These are phyloP conservation scores for Pseudolaguvia tuberculata DNA, from an alignment of 2,113 vertebrate species.

Conservation along the genomic window DNA sequence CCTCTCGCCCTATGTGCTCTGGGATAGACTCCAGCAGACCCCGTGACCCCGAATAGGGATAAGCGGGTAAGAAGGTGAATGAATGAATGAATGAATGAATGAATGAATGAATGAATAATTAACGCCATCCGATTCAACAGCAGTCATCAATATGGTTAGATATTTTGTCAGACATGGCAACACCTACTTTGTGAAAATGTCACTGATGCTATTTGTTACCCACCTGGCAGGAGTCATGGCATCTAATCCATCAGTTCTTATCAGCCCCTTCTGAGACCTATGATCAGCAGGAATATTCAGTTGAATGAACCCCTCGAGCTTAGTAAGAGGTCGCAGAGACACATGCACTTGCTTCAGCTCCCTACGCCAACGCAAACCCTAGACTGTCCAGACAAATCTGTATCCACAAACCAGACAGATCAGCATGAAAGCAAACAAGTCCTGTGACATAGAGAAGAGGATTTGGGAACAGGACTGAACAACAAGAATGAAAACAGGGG, in stretches of 20 bases:
- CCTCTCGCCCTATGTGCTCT: too few species aligned
- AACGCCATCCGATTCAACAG: not conserved
- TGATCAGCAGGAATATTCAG: conserved; percentile 3
- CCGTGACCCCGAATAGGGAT: too few species aligned
- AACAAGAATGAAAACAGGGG: not conserved
- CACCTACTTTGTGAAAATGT: not conserved
- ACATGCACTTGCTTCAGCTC: not conserved
- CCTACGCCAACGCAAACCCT: not conserved
- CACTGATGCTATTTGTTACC: not conserved
- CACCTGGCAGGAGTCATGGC: conserved; percentile 16
- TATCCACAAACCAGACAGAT: not conserved
- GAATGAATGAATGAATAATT: too few species aligned
- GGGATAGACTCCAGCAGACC: too few species aligned
- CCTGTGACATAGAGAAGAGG: not conserved
- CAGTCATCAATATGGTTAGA: not conserved
- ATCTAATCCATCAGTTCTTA: not conserved
- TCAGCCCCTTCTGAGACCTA: not conserved
- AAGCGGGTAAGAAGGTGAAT: too few species aligned
- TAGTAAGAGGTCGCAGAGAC: not conserved
- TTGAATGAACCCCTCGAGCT: not conserved
- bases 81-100: too few species aligned
- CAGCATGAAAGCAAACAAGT: conserved; percentile 4
- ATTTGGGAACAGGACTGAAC: not conserved
- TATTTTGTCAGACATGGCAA: not conserved
- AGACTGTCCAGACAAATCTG: conserved; percentile 5